Evolutionary conservation across 1,140 invertebrate species (phyloP).

Genomic region (Drosophila orena): DNA sequence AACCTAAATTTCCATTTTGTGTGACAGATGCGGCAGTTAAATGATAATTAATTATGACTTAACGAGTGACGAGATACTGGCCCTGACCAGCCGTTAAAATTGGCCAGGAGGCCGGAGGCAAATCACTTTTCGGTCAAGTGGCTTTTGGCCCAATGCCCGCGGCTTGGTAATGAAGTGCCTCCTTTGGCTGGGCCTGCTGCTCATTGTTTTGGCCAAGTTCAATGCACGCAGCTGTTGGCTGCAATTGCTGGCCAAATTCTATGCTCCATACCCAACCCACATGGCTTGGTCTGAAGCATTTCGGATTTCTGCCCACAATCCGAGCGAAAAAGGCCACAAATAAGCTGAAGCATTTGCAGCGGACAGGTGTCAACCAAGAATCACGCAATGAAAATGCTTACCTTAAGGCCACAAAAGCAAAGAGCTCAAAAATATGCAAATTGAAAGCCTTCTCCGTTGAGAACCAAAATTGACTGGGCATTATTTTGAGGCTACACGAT

Average conservation of each 20-base stretch:
- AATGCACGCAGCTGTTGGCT: constrained; percentile 53
- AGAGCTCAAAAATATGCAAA: constrained; percentile 28
- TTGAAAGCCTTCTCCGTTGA: constrained; percentile 10
- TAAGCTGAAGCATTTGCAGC: constrained; percentile 44
- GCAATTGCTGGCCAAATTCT: constrained; percentile 49
- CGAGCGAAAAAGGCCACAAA: constrained; percentile 45
- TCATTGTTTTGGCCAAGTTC: constrained; percentile 39
- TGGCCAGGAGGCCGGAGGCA: constrained; percentile 29
- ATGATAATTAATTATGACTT: constrained; percentile 57
- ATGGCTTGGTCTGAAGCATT: constrained; percentile 1
- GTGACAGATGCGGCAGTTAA: constrained; percentile 60
- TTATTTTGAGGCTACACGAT: background rate
- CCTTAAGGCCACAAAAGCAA: constrained; percentile 17
- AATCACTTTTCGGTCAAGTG: constrained; percentile 52
- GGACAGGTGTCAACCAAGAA: constrained; percentile 44
- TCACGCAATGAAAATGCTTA: constrained; percentile 50
- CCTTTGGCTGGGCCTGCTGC: constrained; percentile 13
- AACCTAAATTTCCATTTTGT: constrained; percentile 47
- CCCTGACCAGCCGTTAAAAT: constrained; percentile 42
- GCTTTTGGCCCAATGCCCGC: constrained; percentile 49
- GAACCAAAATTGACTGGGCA: constrained; percentile 18
- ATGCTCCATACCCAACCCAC: constrained; percentile 18
- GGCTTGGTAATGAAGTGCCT: constrained; percentile 40
- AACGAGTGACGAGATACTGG: constrained; percentile 42
- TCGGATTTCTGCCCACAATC: constrained; percentile 43